Conservation (phyloP, 2,888 invertebrate genomes). For the Tetragonula carbonaria region DNA sequence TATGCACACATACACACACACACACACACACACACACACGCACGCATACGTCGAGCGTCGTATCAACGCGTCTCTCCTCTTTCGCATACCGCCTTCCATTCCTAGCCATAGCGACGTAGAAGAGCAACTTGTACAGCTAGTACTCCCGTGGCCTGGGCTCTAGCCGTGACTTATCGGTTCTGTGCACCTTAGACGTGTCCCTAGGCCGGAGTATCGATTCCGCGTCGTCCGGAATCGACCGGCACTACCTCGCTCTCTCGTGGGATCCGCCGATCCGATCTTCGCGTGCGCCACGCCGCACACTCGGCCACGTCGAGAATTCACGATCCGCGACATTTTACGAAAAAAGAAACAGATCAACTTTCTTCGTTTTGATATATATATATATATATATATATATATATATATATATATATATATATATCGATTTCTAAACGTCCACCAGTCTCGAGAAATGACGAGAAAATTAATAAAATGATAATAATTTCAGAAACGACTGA, state of each 20-base stretch:
- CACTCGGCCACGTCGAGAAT: too few species aligned
- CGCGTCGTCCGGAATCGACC: slow-evolving; percentile 64
- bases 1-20: too few species aligned
- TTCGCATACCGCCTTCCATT: slow-evolving; percentile 39
- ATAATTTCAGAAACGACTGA: too few species aligned
- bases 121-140: slow-evolving; percentile 71
- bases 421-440: too few species aligned
- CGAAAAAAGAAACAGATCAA: too few species aligned
- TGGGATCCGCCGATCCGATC: slow-evolving; percentile 51
- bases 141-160: slow-evolving; percentile 66
- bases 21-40: too few species aligned
- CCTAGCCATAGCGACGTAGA: slow-evolving; percentile 56
- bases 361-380: too few species aligned
- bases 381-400: too few species aligned
- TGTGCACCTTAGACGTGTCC: slow-evolving; percentile 72
- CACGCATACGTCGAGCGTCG: not conserved
- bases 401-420: too few species aligned
- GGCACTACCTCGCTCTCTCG: slow-evolving; percentile 52
- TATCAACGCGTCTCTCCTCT: slow-evolving; percentile 15
- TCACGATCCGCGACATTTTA: too few species aligned
- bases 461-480: too few species aligned
- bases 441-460: too few species aligned
- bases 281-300: slow-evolving; percentile 5
- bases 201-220: slow-evolving; percentile 62
- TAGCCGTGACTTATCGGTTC: slow-evolving; percentile 79